phyloP scores from a whole-genome alignment of 2,797 vertebrate species.

The Nasua narica region DNA sequence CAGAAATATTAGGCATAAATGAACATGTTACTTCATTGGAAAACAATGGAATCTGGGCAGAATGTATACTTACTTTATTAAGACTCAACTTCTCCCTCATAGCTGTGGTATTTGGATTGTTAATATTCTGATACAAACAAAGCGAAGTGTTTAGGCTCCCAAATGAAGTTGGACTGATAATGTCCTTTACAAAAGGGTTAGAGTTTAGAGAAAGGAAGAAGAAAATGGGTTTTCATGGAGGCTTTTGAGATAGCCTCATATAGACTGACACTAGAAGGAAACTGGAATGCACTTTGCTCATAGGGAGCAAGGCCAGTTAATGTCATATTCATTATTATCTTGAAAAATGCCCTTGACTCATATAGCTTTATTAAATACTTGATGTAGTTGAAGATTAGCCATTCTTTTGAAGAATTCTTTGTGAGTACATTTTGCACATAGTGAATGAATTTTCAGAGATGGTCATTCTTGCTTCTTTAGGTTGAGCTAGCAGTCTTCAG shows the following conservation, averaged over 20 bases:
- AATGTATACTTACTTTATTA: constrained; percentile 74
- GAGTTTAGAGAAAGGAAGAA: constrained; percentile 49
- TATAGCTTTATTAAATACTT: constrained; percentile 62
- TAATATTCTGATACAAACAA: constrained; percentile 67
- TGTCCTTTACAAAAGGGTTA: constrained; percentile 21
- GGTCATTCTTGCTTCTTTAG: neutral
- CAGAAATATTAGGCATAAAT: constrained; percentile 46
- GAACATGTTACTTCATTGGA: constrained; percentile 68
- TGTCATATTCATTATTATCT: constrained; percentile 54
- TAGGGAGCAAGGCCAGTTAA: constrained; percentile 41
- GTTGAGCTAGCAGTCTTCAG: neutral
- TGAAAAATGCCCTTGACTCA: constrained; percentile 62
- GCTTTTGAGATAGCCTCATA: neutral
- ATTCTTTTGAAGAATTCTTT: constrained; percentile 63
- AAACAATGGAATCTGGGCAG: constrained; percentile 67
- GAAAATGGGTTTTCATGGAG: constrained; percentile 38
- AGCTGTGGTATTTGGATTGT: constrained; percentile 66
- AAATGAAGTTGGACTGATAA: constrained; percentile 49
- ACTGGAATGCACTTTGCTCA: constrained; percentile 31
- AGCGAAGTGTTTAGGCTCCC: constrained; percentile 53
- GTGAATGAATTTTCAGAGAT: constrained; percentile 34
- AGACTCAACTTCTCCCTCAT: constrained; percentile 55
- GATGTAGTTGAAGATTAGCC: constrained; percentile 48
- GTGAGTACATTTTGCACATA: constrained; percentile 27
- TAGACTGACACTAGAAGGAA: neutral